Evolutionary conservation across 2,888 invertebrate species (phyloP), one percentile per base, ranked within the genome.

Genomic region (Limnephilus auricula): DNA sequence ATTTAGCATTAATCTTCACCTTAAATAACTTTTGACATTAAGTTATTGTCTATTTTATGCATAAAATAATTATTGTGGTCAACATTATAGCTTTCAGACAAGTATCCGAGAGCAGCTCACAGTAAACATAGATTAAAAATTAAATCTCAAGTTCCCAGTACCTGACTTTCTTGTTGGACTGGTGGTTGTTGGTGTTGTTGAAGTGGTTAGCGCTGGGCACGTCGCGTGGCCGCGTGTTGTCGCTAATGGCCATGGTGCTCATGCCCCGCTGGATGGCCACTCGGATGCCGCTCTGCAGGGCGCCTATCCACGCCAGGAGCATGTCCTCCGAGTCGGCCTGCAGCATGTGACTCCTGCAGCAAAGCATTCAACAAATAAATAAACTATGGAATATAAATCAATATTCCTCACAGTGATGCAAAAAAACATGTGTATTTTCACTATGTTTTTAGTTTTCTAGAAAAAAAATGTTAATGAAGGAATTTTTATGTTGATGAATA

Each of bases 271-370:
- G 98, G 93, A 98, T 97, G 25, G 99, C 99, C 30, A 97, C 97
- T 3, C 98, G 97, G 93, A 98, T 98, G 34, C 98, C 98, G 94
- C 97, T 97, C 94, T 99, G 99, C 93, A 99, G 96, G 0, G 99
- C 98, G 3, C 97, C 95, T 89, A 99, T 98, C 99, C 99, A 99
- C 30, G 97, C 96, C 93, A 97, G 97, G 93, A 98, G 97, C 97
- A 99, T 98, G 94, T 98, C 98, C 93, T 99, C 99, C 0, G 99
- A 98, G 94, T 99, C 99, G 0, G 99, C 99, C 97, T 99, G 99
- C n/a, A 99, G 96, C 95, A 99, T 98, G 95, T 99, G 99, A 94
- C 98, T 98, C 95, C 99, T 99, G 94, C 0, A 94, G 31, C 50
- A 25, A 65, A 9, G n/a, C 25, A 65, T 65, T 25, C 6, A 65